phyloP scores from a whole-genome alignment of 2,113 vertebrate species.

The Dasyurus viverrinus region DNA sequence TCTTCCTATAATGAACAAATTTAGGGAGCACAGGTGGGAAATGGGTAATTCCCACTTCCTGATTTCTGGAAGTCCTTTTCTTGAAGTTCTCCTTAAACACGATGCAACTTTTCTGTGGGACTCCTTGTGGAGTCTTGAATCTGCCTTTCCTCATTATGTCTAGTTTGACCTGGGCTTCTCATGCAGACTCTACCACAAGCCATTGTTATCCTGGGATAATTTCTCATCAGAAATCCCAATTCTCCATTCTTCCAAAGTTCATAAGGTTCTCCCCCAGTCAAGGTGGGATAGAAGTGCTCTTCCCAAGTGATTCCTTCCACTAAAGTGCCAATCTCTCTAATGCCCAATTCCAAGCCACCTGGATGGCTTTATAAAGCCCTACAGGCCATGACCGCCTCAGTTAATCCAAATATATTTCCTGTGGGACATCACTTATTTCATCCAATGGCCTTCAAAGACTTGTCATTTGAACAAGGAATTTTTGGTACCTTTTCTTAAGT shows the following conservation, averaged over 20 bases:
- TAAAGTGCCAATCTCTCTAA: background rate
- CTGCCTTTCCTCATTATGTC: background rate
- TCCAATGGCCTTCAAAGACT: background rate
- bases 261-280: background rate
- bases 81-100: background rate
- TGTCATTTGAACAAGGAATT: background rate
- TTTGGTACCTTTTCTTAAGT: background rate
- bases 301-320: background rate
- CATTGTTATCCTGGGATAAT: background rate
- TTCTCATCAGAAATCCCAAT: background rate
- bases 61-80: background rate
- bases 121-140: background rate
- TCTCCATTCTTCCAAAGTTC: background rate
- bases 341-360: background rate
- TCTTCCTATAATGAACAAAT: background rate
- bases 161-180: background rate
- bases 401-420: background rate
- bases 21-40: background rate
- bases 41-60: background rate
- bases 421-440: background rate
- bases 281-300: background rate
- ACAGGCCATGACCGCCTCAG: background rate
- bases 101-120: background rate
- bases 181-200: background rate
- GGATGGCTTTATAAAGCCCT: background rate